Percentiles rank a stretch among this genome's conserved stretches.
Conservation (phyloP, 2,888 invertebrate species). For the Ectobius pallidus region DNA sequence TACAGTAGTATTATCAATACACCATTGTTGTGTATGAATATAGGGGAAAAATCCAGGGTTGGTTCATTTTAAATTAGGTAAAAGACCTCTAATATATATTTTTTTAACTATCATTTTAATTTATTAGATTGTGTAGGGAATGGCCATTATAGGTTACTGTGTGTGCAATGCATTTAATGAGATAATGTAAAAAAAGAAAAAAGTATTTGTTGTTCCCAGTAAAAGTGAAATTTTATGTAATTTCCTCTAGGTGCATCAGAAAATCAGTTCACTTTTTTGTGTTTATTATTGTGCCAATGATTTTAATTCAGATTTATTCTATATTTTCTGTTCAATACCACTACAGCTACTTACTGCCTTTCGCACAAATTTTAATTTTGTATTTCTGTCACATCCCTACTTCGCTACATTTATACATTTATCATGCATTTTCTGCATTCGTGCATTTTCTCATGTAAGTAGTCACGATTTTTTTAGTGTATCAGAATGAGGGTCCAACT, state of each 20-base stretch:
- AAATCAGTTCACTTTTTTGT: no score
- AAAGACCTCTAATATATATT: constrained; percentile 29
- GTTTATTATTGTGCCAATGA: constrained; percentile 13
- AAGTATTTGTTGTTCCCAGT: constrained; percentile 12
- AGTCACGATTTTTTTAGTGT: not conserved
- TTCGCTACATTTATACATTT: not conserved
- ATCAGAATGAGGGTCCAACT: constrained; percentile 21
- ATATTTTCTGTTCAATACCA: not conserved
- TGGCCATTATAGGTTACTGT: constrained; percentile 17
- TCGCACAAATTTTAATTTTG: constrained; percentile 14
- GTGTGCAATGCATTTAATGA: constrained; percentile 27
- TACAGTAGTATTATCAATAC: no score
- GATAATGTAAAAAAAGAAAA: constrained; percentile 4
- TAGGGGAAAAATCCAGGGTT: constrained; percentile 12
- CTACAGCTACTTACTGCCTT: constrained; percentile 8
- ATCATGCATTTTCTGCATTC: not conserved
- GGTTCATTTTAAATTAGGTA: constrained; percentile 21
- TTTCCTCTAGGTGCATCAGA: not conserved
- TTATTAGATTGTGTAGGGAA: constrained; percentile 26
- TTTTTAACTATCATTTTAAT: constrained; percentile 26
- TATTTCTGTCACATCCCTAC: constrained; percentile 7
- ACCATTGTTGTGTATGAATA: not conserved
- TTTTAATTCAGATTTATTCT: not conserved
- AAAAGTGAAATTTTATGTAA: not conserved
- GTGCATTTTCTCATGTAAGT: not conserved